Evolutionary conservation across 2,797 vertebrate species (phyloP), one percentile per base, ranked within the genome.

Genomic region (Gallinago nigripennis): DNA sequence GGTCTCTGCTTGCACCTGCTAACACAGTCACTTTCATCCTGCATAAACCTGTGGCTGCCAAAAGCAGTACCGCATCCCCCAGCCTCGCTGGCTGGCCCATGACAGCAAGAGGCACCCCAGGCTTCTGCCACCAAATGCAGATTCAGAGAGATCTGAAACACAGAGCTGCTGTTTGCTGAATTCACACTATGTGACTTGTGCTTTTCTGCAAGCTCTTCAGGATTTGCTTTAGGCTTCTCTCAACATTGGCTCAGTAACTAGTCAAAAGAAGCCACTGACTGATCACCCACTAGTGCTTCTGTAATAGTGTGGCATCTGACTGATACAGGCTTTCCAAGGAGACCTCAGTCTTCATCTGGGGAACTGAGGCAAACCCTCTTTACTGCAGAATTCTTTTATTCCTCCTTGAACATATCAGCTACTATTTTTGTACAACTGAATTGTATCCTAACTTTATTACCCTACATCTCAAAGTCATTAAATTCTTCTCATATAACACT

Each of bases 391-490:
- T 25, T 88, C 41, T 41, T 88, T 64, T 37, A 39, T 61, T 94
- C 58, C 54, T 86, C 69, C 30, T 63, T 48, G 5, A 91, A 33
- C 3, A 0, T 15, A 31, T 11, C 58, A 69, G 14, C 70, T 75
- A 71, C 33, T 48, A 27, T 10, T 72, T 82, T 48, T 79, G 43
- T 56, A 70, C 46, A 84, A 80, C 45, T 37, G 43, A 76, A 73
- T 51, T 7, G 4, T 63, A 76, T 11, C 63, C 13, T 75, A 39
- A 48, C 61, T 86, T 88, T 86, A 94, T 56, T 88, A 51, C 23
- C 21, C 30, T 61, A 65, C 45, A 65, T 60, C 64, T 82, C 61
- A 69, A 65, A 91, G 54, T 79, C 63, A 90, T 90, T 92, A 90
- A 75, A 71, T 73, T 86, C 17, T 48, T 88, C 80, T 54, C 85